phyloP scores from a whole-genome alignment of 2,797 vertebrate genomes.

The Spea hammondii region DNA sequence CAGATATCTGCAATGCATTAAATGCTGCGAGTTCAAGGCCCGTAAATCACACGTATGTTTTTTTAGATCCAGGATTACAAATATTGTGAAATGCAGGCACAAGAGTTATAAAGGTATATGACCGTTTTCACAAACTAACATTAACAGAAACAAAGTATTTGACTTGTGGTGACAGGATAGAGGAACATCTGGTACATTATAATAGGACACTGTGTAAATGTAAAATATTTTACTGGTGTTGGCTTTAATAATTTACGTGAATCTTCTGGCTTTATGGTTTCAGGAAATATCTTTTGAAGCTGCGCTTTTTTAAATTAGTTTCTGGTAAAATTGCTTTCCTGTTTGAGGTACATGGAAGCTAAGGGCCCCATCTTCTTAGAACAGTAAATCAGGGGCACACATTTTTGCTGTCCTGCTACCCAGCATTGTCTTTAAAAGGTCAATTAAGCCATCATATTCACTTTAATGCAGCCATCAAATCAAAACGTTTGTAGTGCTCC shows the following conservation, averaged over 20 bases:
- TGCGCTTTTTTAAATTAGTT: not conserved
- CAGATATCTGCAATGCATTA: not conserved
- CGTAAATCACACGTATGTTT: constrained; percentile 3
- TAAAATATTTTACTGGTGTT: constrained; percentile 48
- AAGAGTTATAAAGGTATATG: constrained; percentile 15
- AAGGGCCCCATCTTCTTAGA: too few species aligned
- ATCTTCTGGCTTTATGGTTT: constrained; percentile 37
- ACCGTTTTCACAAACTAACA: constrained; percentile 19
- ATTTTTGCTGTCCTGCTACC: too few species aligned
- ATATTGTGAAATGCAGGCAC: not conserved
- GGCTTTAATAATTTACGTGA: constrained; percentile 40
- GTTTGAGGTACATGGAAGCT: too few species aligned
- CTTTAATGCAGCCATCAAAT: too few species aligned
- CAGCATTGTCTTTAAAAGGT: too few species aligned
- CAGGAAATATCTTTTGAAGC: constrained; percentile 45
- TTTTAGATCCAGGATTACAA: constrained; percentile 2
- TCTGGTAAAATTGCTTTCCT: too few species aligned
- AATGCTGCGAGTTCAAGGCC: not conserved
- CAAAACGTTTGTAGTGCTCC: too few species aligned
- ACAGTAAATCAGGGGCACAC: too few species aligned
- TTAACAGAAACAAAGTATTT: constrained; percentile 17
- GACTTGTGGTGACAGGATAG: constrained; percentile 41
- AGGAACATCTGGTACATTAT: constrained; percentile 46
- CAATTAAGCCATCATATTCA: too few species aligned
- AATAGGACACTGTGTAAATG: constrained; percentile 46